These are phyloP conservation scores for Acanthochromis polyacanthus DNA, from an alignment of 2,113 vertebrate species.

Conservation along the genomic window DNA sequence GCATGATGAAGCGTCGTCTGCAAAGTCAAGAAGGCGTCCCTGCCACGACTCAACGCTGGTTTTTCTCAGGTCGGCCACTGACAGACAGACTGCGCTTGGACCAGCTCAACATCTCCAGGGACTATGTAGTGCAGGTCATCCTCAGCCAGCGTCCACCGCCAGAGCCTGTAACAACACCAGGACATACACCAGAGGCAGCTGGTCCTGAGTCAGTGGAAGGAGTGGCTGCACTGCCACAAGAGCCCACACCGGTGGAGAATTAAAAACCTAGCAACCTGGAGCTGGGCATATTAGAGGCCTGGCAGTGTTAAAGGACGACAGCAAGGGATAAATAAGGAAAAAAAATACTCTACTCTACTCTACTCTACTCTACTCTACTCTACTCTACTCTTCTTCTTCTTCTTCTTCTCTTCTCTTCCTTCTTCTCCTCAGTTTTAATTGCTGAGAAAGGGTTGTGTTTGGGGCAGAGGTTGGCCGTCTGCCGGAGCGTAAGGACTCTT, in stretches of 20 bases:
- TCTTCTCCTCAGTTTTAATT: constrained; percentile 32
- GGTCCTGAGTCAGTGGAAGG: constrained; percentile 72
- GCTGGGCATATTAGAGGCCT: not conserved
- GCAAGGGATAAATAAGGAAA: constrained; percentile 37
- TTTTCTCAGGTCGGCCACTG: constrained; percentile 97
- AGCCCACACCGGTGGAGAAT: constrained; percentile 91
- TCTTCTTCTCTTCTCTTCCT: constrained; percentile 5
- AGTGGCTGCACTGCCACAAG: constrained; percentile 79
- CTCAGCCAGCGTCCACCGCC: constrained; percentile 94
- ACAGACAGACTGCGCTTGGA: constrained; percentile 97
- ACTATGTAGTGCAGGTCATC: constrained; percentile 99
- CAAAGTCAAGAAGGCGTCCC: constrained; percentile 92
- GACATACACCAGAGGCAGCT: constrained; percentile 78
- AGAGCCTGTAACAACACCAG: constrained; percentile 74
- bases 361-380: not conserved
- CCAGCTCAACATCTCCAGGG: constrained; percentile 97
- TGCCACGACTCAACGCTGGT: constrained; percentile 93
- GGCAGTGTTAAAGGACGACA: constrained; percentile 24
- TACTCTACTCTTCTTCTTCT: constrained; percentile 4
- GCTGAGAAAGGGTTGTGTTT: constrained; percentile 40
- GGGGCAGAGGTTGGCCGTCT: constrained; percentile 32
- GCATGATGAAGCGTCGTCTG: constrained; percentile 95
- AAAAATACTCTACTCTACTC: constrained; percentile 29
- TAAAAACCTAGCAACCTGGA: constrained; percentile 71
- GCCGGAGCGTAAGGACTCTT: constrained; percentile 56